phyloP scores from a whole-genome alignment of 2,888 invertebrate species.

The Calameuta idolon region DNA sequence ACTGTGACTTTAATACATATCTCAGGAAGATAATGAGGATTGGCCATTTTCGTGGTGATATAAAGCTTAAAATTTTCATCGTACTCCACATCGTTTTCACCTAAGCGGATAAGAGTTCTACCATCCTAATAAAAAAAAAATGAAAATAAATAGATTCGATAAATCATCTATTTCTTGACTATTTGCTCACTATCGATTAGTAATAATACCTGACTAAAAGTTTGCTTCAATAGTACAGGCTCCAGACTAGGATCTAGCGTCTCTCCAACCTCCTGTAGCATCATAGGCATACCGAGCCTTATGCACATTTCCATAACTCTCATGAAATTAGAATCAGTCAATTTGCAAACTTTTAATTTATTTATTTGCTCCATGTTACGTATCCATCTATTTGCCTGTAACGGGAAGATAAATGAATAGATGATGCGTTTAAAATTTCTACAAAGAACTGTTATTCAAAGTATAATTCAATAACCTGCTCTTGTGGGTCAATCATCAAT shows the following conservation, averaged over 20 bases:
- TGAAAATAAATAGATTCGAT: slow-evolving; percentile 13
- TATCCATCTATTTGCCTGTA: slow-evolving; percentile 90
- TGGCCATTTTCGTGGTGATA: slow-evolving; percentile 90
- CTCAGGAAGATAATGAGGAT: slow-evolving; percentile 95
- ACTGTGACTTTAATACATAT: slow-evolving; percentile 92
- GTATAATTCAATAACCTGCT: slow-evolving; percentile 73
- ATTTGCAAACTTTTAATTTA: slow-evolving; percentile 81
- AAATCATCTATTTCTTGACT: neutral
- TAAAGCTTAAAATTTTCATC: slow-evolving; percentile 87
- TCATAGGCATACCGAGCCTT: slow-evolving; percentile 85
- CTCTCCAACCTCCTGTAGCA: slow-evolving; percentile 91
- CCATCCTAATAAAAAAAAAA: slow-evolving; percentile 72
- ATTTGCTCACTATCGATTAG: neutral
- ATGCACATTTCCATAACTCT: slow-evolving; percentile 85
- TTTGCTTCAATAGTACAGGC: slow-evolving; percentile 85
- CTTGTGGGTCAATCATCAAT: slow-evolving; percentile 94
- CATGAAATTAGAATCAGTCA: slow-evolving; percentile 82
- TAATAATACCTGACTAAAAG: slow-evolving; percentile 74
- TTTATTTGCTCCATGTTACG: slow-evolving; percentile 86
- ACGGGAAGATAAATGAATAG: neutral
- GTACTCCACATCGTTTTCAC: slow-evolving; percentile 92
- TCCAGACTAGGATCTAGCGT: slow-evolving; percentile 87
- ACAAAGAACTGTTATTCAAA: neutral
- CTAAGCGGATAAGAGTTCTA: slow-evolving; percentile 83
- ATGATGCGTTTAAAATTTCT: neutral